phyloP scores from a whole-genome alignment of 1,140 invertebrate genomes.

The Drosophila oshimai region DNA sequence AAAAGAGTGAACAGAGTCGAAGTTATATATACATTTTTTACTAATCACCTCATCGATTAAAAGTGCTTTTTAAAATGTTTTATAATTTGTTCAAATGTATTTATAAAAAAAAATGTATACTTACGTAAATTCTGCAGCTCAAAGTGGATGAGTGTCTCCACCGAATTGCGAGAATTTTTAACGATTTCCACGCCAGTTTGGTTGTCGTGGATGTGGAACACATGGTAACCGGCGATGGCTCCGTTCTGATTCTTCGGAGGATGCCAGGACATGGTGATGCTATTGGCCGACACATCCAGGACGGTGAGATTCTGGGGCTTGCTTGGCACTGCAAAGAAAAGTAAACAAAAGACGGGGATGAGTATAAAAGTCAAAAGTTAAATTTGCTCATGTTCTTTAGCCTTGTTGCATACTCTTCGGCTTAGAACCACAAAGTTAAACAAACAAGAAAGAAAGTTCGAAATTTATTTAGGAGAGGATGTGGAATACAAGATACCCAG shows the following conservation, averaged over 20 bases:
- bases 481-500: background rate
- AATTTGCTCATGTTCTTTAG: constrained; percentile 38
- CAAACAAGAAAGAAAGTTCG: background rate
- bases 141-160: constrained; percentile 83
- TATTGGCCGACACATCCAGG: constrained; percentile 88
- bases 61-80: background rate
- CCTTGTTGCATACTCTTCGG: constrained; percentile 43
- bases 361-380: constrained; percentile 49
- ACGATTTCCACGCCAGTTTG: constrained; percentile 86
- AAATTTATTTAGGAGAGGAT: background rate
- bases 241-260: constrained; percentile 89
- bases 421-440: constrained; percentile 14
- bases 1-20: background rate
- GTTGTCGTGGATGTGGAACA: constrained; percentile 88
- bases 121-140: constrained; percentile 86
- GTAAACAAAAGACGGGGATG: constrained; percentile 7
- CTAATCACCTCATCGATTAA: too few species aligned
- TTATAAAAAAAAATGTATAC: too few species aligned
- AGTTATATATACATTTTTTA: too few species aligned
- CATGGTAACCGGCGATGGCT: constrained; percentile 87
- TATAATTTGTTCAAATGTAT: background rate
- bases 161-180: constrained; percentile 83
- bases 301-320: constrained; percentile 91
- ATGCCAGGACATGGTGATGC: constrained; percentile 91
- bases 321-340: constrained; percentile 88